phyloP scores from a whole-genome alignment of 2,797 vertebrate genomes.

The Sebastes ruberrimus region DNA sequence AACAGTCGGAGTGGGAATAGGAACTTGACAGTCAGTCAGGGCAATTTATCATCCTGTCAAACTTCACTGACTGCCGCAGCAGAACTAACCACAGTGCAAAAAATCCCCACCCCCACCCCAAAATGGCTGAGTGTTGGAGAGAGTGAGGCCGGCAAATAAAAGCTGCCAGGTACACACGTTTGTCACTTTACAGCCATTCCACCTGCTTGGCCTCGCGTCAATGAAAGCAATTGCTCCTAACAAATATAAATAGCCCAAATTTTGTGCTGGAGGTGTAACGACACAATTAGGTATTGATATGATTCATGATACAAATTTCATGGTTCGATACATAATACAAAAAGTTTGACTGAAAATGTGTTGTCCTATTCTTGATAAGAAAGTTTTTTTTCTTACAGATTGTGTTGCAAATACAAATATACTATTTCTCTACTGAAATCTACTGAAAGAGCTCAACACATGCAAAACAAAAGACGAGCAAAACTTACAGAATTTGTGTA shows the following conservation, averaged over 20 bases:
- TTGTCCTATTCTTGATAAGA: neutral
- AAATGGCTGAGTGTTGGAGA: conserved; percentile 54
- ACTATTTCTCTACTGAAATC: no score
- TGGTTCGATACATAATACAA: neutral
- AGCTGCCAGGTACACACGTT: conserved; percentile 58
- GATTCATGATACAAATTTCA: neutral
- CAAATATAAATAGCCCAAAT: neutral
- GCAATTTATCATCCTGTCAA: conserved; percentile 83
- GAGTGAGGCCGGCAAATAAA: conserved; percentile 42
- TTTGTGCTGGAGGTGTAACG: neutral
- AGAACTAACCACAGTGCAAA: conserved; percentile 67
- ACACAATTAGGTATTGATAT: neutral
- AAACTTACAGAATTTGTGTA: neutral
- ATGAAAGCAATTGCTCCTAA: neutral
- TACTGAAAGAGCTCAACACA: neutral
- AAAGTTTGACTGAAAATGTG: neutral
- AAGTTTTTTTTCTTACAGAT: neutral
- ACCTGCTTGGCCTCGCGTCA: conserved; percentile 49
- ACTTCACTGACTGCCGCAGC: conserved; percentile 77
- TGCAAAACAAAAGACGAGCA: neutral
- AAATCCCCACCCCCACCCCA: conserved; percentile 12
- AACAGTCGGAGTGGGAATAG: conserved; percentile 68
- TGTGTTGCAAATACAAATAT: neutral
- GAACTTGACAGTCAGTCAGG: conserved; percentile 78
- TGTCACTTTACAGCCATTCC: conserved; percentile 56